Base-by-base conservation (phyloP, 2,888 invertebrate species). In the Ctena decussata region DNA sequence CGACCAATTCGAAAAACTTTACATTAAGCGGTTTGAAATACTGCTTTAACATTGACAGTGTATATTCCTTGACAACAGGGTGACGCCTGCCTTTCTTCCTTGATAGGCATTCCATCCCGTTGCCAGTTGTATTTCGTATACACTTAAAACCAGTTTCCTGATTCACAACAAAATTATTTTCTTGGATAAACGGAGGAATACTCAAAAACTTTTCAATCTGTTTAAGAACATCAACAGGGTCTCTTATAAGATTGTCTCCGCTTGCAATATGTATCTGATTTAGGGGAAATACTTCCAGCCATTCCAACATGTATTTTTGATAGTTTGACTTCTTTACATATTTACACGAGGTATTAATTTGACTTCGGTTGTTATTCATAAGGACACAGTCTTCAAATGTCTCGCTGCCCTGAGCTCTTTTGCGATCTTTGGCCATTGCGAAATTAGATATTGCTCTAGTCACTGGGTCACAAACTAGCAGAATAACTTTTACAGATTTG, bases 401-500 rank as follows among this genome's bases (percentile, higher is more conserved):
- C 24, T 35, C 32, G 21, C 32, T 30, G 27, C 12, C 39, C n/a
- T 73, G 30, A n/a, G 73, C 80, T 6, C 80, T 12, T 3, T 69
- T 46, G n/a, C 80, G 39, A 32, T 80, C 73, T 44, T 80, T 53
- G 5, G 80, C 73, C 80, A 80, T 80, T 12, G 80, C 80, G 65
- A 80, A 80, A 32, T 80, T 80, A 15, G 80, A 80, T 24, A 80
- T 41, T 0, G 74, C 60, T 30, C 80, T 41, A 5, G 39, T 39
- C 5, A 80, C 74, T 21, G 80, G 80, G 37, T 80, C 69, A 15
- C 80, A 32, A n/a, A 80, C 74, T 3, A 80, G 74, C 24, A 80
- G 6, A 3, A 80, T 27, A 11, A 80, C 32, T 49, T 80, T 80
- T 27, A 80, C 57, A n/a, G 27, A 37, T n/a, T n/a, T 18, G 15